Conservation (phyloP, 2,797 vertebrate species). For the Dendrocincla fuliginosa region DNA sequence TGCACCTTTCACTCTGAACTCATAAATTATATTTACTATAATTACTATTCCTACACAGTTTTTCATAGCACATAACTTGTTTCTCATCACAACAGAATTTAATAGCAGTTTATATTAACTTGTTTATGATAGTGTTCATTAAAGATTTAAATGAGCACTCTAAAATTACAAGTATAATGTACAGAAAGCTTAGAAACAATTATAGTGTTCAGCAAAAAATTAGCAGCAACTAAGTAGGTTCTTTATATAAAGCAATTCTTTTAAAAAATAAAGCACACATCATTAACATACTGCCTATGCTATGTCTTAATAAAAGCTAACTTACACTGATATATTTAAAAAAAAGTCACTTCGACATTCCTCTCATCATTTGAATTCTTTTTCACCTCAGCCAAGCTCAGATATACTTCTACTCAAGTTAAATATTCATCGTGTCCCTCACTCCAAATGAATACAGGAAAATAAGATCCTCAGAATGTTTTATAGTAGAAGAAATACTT, state of each 20-base stretch:
- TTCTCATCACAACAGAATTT: not conserved
- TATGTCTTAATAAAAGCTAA: not conserved
- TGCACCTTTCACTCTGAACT: not conserved
- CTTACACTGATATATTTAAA: not conserved
- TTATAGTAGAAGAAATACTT: not conserved
- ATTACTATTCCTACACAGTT: not conserved
- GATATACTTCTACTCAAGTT: not conserved
- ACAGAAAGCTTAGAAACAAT: not conserved
- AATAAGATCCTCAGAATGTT: not conserved
- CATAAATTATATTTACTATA: not conserved
- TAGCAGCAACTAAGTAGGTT: not conserved
- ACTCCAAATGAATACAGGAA: not conserved
- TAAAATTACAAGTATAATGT: slow-evolving; percentile 5
- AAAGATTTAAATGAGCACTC: slow-evolving; percentile 9
- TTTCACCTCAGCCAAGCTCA: not conserved
- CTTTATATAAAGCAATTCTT: not conserved
- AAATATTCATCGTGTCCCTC: not conserved
- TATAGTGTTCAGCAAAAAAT: not conserved
- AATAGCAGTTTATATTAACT: slow-evolving; percentile 28
- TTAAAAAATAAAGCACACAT: not conserved
- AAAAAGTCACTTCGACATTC: not conserved
- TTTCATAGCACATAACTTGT: not conserved
- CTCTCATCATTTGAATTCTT: not conserved
- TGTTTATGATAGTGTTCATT: slow-evolving; percentile 27
- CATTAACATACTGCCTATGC: not conserved